Percentiles rank a stretch among this genome's conserved stretches.
phyloP scores from a whole-genome alignment of 2,888 invertebrate genomes.

The Lycophotia porphyrea region DNA sequence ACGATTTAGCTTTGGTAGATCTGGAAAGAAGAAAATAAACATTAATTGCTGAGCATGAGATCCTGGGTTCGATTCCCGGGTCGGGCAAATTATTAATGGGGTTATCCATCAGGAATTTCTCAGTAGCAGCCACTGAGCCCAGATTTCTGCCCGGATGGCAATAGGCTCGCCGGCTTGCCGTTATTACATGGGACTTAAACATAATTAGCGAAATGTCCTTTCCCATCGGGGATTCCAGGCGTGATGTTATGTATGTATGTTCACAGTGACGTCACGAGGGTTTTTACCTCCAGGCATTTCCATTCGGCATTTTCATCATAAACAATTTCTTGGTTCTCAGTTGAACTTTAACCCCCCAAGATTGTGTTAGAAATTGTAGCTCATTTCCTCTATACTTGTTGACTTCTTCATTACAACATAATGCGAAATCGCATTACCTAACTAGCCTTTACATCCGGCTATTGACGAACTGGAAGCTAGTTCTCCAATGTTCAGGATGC shows the following conservation, averaged over 20 bases:
- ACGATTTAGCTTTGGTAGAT: slow-evolving; percentile 93
- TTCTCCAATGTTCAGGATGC: slow-evolving; percentile 4
- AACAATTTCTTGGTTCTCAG: background rate
- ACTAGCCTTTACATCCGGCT: background rate
- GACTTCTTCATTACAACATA: background rate
- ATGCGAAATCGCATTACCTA: background rate
- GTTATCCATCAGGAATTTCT: too few species aligned
- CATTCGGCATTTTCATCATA: background rate
- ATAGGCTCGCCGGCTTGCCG: too few species aligned
- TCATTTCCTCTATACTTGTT: background rate
- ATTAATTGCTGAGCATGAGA: too few species aligned
- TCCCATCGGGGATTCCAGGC: too few species aligned
- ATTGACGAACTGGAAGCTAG: background rate
- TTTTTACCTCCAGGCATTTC: background rate
- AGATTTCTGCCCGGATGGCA: too few species aligned
- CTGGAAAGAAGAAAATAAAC: slow-evolving; percentile 85
- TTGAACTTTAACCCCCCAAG: background rate
- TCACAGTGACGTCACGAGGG: background rate
- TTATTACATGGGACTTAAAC: too few species aligned
- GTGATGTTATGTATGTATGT: too few species aligned
- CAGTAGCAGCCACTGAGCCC: too few species aligned
- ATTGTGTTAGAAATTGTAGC: background rate
- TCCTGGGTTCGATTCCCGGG: too few species aligned
- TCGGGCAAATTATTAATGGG: too few species aligned
- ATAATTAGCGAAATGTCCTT: too few species aligned